Evolutionary conservation across 1,140 invertebrate species (phyloP), one percentile per base, ranked within the genome.

Genomic region (Odontomachus brunneus): DNA sequence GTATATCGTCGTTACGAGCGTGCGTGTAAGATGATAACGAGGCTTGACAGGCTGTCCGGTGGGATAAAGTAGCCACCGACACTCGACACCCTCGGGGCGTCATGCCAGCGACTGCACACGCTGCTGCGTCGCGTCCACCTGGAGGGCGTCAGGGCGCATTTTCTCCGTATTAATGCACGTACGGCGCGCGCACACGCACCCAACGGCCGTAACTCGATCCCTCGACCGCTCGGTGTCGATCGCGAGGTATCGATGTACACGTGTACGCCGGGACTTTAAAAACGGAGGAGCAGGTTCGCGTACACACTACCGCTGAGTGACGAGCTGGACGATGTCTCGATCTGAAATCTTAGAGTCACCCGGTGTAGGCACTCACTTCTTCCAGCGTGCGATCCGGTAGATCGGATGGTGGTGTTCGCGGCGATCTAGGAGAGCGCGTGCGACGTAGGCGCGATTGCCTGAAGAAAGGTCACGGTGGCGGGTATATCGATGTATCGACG

Each of bases 1-100:
- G 84, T 83, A 76, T 86, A 89, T 88, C 80, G 82, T 78, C 80
- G 76, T 84, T 83, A 86, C 69, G 69, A 91, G 84, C 74, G 81
- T 84, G 88, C 62, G 83, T 92, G 92, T 92, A 94, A 94, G 92
- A 90, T 69, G 91, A 93, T 94, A 94, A 93, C 83, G 92, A 92
- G 90, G 92, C 89, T 91, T 93, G 93, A 93, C 92, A 92, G 91
- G 92, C 91, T 92, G 90, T 91, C 90, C 87, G 85, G 84, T 90
- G 88, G 89, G 89, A 92, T 92, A 89, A 93, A 89, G 89, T 91
- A 90, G 91, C 93, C 86, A 90, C 90, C 83, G 93, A 92, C 73
- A 94, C 84, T 91, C 83, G 92, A 94, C 90, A 94, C 91, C 89
- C 86, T 78, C 49, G 62, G 84, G 72, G 69, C 82, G 81, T 87